Base-by-base conservation (phyloP, 2,113 vertebrate species). In the Grus americana region DNA sequence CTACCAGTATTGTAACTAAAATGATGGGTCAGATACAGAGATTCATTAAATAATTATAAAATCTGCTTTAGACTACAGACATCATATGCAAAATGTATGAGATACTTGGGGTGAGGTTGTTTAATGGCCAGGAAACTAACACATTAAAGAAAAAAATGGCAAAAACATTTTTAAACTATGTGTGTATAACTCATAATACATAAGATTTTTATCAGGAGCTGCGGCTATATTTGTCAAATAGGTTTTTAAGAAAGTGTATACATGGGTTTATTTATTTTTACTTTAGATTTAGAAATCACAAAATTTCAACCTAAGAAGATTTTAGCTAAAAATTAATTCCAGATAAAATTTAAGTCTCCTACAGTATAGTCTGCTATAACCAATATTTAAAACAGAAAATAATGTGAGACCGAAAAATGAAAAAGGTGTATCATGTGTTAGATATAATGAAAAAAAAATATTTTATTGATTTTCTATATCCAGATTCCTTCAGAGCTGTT, bases 31-130 rank as follows among this genome's bases (percentile, higher is more conserved):
- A 91, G 42, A 92, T 36, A 82, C 18, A 79, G 30, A 85, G 62
- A 78, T 74, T 95, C 83, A 96, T 95, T 76, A 84, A 95, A 90
- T 71, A 86, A 87, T 90, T 82, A 82, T 81, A 80, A 91, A 84
- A 85, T 76, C 40, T 63, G 40, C 34, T 88, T 95, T 63, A 86
- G 63, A 50, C 55, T 88, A 71, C 42, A 91, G 66, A 78, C 57
- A 27, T 80, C 34, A 18, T 59, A 59, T 76, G 65, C 36, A 92
- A 95, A 96, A 93, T 73, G 42, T n/a, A 95, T 74, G 67, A 92
- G 19, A 54, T 79, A 79, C 40, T 79, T 59, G 76, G 57, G 57
- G 52, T 71, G 68, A 95, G 40, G 27, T n/a, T 59, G 38, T 83
- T 88, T 88, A 66, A 84, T 84, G 62, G 75, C 26, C 42, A 75